These are phyloP conservation scores for Doryteuthis pealeii DNA, from an alignment of 1,140 invertebrate genomes.

Conservation along the genomic window DNA sequence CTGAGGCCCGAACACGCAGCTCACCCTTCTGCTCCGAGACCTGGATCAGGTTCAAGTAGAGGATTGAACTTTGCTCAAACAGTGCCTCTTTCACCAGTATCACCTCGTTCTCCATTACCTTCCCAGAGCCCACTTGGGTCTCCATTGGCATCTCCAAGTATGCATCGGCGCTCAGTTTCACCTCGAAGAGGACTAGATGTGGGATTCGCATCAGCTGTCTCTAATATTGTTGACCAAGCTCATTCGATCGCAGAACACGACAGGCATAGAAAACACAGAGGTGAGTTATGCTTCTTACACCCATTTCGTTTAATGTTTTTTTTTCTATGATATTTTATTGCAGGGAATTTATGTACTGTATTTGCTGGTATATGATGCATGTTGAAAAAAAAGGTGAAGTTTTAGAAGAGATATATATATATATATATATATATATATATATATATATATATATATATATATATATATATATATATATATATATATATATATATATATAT, in stretches of 20 bases:
- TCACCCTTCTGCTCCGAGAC: constrained; percentile 8
- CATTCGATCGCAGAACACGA: constrained; percentile 52
- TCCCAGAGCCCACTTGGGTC: constrained; percentile 44
- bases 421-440: too few relatives aligned
- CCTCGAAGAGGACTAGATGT: constrained; percentile 43
- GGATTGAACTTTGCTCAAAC: background rate
- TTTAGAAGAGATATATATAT: too few relatives aligned
- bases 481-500: too few relatives aligned
- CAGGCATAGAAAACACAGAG: constrained; percentile 40
- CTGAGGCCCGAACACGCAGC: constrained; percentile 48
- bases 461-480: too few relatives aligned
- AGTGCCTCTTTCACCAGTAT: constrained; percentile 39
- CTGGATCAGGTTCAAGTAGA: constrained; percentile 10
- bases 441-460: too few relatives aligned
- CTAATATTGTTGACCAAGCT: constrained; percentile 51
- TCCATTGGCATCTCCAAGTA: constrained; percentile 40
- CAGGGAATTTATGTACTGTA: too few relatives aligned
- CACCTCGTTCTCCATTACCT: constrained; percentile 28
- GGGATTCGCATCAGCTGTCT: constrained; percentile 53
- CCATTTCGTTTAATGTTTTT: too few relatives aligned
- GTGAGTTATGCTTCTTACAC: constrained; percentile 19
- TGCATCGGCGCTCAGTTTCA: constrained; percentile 42
- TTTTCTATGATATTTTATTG: too few relatives aligned
- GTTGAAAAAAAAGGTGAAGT: too few relatives aligned
- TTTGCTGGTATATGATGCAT: too few relatives aligned